These are phyloP conservation scores for Parasteatoda tepidariorum DNA, from an alignment of 1,140 invertebrate genomes.

Conservation along the genomic window DNA sequence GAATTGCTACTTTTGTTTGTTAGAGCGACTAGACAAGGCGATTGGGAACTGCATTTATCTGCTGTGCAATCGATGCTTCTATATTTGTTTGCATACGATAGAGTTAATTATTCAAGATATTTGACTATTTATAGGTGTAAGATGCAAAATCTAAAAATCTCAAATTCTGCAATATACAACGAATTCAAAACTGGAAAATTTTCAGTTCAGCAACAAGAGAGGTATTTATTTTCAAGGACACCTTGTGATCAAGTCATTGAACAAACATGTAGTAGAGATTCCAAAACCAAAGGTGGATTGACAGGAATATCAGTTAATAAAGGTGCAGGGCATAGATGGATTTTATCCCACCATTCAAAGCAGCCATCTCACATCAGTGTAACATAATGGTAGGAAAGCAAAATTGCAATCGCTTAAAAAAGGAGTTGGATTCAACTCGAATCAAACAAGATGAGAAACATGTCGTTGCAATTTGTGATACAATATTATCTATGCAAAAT, in stretches of 20 bases:
- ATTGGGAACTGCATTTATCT: background rate
- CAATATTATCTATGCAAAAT: background rate
- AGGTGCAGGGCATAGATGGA: slow-evolving; percentile 20
- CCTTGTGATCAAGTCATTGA: slow-evolving; percentile 56
- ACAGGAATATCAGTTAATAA: background rate
- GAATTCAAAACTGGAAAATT: slow-evolving; percentile 36
- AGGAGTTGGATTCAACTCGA: background rate
- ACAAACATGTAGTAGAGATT: slow-evolving; percentile 59
- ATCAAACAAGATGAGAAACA: background rate
- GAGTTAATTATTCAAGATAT: slow-evolving; percentile 43
- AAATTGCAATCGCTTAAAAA: background rate
- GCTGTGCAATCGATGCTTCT: background rate
- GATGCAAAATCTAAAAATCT: slow-evolving; percentile 33
- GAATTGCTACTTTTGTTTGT: background rate
- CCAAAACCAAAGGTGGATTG: slow-evolving; percentile 21
- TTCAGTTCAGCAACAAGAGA: slow-evolving; percentile 54
- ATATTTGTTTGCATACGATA: slow-evolving; percentile 1
- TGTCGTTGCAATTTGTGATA: background rate
- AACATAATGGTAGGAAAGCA: background rate
- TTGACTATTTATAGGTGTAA: slow-evolving; percentile 42
- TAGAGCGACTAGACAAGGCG: background rate
- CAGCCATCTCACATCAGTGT: background rate
- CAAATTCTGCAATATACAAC: background rate
- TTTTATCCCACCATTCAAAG: background rate
- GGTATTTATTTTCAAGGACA: slow-evolving; percentile 5